Evolutionary conservation across 2,113 vertebrate genomes (phyloP).

Genomic region (Spermophilus dauricus): DNA sequence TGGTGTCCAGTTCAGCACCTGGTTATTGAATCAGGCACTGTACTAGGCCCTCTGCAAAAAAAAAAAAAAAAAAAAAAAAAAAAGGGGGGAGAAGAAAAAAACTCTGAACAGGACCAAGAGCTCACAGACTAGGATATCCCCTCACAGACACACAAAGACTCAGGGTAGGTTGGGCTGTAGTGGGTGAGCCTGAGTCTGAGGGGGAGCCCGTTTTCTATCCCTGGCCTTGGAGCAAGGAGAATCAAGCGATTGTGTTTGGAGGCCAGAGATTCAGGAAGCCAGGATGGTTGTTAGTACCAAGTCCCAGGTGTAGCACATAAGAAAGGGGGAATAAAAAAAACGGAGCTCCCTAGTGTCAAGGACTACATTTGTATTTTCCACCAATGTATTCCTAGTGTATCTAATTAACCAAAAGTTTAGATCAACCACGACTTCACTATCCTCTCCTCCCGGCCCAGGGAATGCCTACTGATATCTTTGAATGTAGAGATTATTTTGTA

Average conservation of each 20-base stretch:
- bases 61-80: not conserved
- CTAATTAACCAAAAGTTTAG: not conserved
- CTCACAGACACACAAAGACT: not conserved
- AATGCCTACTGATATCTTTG: not conserved
- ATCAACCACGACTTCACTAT: not conserved
- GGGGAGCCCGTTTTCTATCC: not conserved
- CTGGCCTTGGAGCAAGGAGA: not conserved
- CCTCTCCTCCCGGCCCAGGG: too few relatives aligned
- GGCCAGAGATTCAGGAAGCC: not conserved
- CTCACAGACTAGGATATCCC: not conserved
- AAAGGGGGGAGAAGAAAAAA: too few relatives aligned
- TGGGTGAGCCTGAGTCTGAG: not conserved
- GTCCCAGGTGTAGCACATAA: fast-evolving
- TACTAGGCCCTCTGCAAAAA: not conserved
- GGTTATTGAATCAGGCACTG: not conserved
- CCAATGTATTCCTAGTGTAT: not conserved
- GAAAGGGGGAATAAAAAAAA: not conserved
- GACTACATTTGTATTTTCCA: not conserved
- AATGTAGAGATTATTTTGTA: not conserved
- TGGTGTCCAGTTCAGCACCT: not conserved
- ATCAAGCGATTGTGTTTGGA: not conserved
- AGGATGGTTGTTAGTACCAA: not conserved
- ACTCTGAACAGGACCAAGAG: too few relatives aligned
- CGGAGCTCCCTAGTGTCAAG: not conserved
- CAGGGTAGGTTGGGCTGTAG: not conserved